These are phyloP conservation scores for Gymnogyps californianus DNA, from an alignment of 2,113 vertebrate genomes.

Conservation along the genomic window DNA sequence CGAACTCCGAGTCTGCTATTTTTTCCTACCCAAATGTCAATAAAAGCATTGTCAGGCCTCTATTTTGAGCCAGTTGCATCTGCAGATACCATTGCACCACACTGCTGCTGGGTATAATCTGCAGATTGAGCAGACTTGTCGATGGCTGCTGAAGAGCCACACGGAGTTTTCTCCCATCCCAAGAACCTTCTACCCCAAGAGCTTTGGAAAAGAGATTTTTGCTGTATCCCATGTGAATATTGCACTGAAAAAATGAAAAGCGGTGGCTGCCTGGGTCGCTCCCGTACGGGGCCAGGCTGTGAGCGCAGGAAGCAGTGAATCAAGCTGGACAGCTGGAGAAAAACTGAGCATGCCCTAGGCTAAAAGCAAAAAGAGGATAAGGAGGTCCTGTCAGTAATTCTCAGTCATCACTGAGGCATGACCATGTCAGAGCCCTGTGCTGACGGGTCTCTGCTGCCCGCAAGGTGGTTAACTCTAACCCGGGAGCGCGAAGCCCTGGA, in stretches of 20 bases:
- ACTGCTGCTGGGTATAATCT: neutral
- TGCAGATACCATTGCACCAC: neutral
- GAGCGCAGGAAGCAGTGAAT: conserved; percentile 48
- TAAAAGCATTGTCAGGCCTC: conserved; percentile 38
- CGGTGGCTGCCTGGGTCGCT: neutral
- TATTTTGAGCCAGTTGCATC: neutral
- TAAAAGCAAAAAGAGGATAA: neutral
- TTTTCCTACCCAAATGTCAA: conserved; percentile 46
- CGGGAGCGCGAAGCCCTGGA: neutral
- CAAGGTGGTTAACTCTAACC: conserved; percentile 39
- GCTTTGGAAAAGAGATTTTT: neutral
- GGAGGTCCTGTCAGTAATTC: neutral
- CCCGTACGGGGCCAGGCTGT: neutral
- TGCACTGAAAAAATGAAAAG: neutral
- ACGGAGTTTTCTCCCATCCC: neutral
- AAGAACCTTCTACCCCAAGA: neutral
- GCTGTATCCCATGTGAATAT: neutral
- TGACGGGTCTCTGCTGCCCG: neutral
- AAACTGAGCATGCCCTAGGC: neutral
- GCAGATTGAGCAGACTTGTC: neutral
- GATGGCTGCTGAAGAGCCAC: neutral
- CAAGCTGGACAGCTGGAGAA: conserved; percentile 28
- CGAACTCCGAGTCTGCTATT: neutral
- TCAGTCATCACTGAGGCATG: neutral
- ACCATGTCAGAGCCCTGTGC: neutral